Percentiles rank a stretch among this genome's conserved stretches.
Evolutionary conservation across 2,113 vertebrate genomes (phyloP).

Genomic region (Apodemus sylvaticus): DNA sequence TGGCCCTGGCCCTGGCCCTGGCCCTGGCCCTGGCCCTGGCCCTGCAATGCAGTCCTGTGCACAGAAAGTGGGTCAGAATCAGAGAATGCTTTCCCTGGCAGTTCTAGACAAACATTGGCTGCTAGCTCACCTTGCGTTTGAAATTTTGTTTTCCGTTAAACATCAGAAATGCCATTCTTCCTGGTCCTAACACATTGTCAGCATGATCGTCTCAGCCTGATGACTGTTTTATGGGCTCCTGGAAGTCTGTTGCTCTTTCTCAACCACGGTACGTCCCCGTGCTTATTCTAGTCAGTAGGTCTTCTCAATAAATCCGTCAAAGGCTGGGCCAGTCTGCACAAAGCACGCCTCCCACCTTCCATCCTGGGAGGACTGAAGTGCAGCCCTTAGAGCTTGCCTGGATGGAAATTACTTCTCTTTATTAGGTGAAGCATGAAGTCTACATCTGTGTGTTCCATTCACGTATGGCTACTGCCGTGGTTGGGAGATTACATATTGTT

Average conservation of each 20-base stretch:
- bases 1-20: background rate
- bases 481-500: background rate
- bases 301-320: conserved; percentile 59
- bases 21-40: background rate
- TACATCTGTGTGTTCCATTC: conserved; percentile 17
- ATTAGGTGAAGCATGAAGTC: background rate
- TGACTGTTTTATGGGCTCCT: conserved; percentile 40
- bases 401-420: conserved; percentile 42
- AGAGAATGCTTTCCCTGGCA: background rate
- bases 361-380: background rate
- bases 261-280: background rate
- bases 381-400: background rate
- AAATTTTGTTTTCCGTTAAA: conserved; percentile 56
- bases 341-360: background rate
- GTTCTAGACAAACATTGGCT: background rate
- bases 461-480: background rate
- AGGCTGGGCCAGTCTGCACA: conserved; percentile 17
- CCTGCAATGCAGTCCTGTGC: background rate
- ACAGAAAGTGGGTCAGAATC: background rate
- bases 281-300: background rate
- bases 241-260: conserved; percentile 18
- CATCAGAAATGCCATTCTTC: conserved; percentile 54
- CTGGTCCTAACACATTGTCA: background rate
- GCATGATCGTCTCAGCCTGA: conserved; percentile 29
- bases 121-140: conserved; percentile 36